A percentile compares a stretch with the other conserved stretches of the same genome.
These are phyloP conservation scores for Otus scops DNA, from an alignment of 2,797 vertebrate species.

Conservation along the genomic window DNA sequence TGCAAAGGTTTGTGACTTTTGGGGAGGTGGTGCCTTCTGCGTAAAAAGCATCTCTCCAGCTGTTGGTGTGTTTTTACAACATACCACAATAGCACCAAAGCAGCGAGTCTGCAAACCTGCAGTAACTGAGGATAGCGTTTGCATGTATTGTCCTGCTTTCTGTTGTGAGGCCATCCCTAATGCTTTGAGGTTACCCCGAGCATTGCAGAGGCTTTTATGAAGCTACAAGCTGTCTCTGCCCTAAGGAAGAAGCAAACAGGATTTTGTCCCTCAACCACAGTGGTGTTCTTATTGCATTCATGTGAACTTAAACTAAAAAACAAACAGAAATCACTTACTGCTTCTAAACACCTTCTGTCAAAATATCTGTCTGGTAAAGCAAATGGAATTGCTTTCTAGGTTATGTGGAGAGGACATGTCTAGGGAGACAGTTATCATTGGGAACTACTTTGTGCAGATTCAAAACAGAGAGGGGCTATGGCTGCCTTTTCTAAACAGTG, in stretches of 20 bases:
- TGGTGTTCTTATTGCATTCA: background rate
- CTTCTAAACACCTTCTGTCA: background rate
- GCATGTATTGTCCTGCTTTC: background rate
- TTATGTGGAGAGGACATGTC: background rate
- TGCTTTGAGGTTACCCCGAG: background rate
- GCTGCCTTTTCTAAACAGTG: background rate
- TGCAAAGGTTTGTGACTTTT: accelerated
- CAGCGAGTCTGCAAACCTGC: background rate
- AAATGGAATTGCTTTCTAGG: background rate
- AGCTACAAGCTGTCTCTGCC: background rate
- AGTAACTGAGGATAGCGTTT: accelerated
- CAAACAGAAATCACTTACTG: background rate
- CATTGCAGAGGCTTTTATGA: background rate
- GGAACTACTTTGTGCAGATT: background rate
- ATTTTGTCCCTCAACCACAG: background rate
- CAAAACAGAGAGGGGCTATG: background rate
- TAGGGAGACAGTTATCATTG: background rate
- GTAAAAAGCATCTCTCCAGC: background rate
- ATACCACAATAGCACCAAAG: background rate
- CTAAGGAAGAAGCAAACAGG: background rate
- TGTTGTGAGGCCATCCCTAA: background rate
- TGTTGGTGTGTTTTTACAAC: background rate
- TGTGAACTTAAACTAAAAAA: background rate
- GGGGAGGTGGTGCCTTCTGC: background rate
- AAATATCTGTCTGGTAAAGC: background rate